Percentiles rank a stretch among this genome's conserved stretches.
Conservation (phyloP, 2,888 invertebrate species). For the Caenorhabditis japonica region DNA sequence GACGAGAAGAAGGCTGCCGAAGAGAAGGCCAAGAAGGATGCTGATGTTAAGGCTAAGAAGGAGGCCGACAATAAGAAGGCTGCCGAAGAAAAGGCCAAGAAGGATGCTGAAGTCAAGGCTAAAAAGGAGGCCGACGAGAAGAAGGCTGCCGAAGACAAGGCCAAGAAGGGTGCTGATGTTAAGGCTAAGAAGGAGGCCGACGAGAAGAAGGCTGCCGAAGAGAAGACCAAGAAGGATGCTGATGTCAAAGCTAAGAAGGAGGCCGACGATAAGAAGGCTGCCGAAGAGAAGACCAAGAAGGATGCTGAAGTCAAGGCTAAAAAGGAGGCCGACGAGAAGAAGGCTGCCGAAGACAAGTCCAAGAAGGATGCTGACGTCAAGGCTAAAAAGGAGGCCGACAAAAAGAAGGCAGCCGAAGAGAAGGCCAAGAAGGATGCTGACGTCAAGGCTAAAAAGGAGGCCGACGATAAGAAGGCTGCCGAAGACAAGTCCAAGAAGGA, state of each 20-base stretch:
- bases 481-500: conserved; percentile 9
- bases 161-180: conserved; percentile 6
- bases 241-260: conserved; percentile 10
- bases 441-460: conserved; percentile 7
- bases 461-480: conserved; percentile 15
- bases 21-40: conserved; percentile 6
- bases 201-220: conserved; percentile 9
- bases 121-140: conserved; percentile 17
- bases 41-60: conserved; percentile 8
- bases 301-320: conserved; percentile 3
- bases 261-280: conserved; percentile 2
- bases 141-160: conserved; percentile 8
- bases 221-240: conserved; percentile 5
- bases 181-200: conserved; percentile 14
- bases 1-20: conserved; percentile 17
- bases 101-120: conserved; percentile 5
- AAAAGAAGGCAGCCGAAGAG: background rate
- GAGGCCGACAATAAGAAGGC: conserved; percentile 4
- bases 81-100: conserved; percentile 7
- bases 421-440: conserved; percentile 4
- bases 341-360: conserved; percentile 4
- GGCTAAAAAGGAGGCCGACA: conserved; percentile 11
- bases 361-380: conserved; percentile 4
- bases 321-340: conserved; percentile 19
- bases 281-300: conserved; percentile 8